Base-by-base conservation (phyloP, 2,888 invertebrate genomes). In the Drosophila ezoana region DNA sequence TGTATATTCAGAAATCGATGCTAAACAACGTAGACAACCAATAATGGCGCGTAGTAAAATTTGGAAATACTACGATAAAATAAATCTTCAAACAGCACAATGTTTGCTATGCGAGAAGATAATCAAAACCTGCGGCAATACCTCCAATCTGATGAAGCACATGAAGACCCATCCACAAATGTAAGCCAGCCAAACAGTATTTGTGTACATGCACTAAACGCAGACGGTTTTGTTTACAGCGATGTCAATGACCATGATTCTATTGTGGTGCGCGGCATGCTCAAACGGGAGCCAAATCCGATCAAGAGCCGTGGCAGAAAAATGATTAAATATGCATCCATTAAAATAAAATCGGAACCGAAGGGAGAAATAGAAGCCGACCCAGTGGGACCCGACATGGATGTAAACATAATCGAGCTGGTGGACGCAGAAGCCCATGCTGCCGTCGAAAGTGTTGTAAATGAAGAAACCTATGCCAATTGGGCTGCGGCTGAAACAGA, bases 1-100 rank as follows among this genome's bases (percentile, higher is more conserved):
- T 33, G 40, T 18, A 18, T 38, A 43, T 64, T 57, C 11, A 1
- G 48, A 60, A 70, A 64, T 70, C 74, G 76, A 76, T 72, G 76
- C 76, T 38, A 62, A 58, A 56, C n/a, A 52, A 53, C 45, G 20
- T 47, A 72, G 52, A 60, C 48, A 63, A 57, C 37, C 56, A 65
- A 73, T 59, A 79, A 81, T 81, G 81, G 79, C 79, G 72, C 81
- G 81, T 52, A 79, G 79, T 47, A 79, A 79, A 76, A 78, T 79
- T 76, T 79, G 79, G 79, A 79, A 81, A 53, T 79, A 69, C 48
- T 79, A 81, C 45, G 79, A 79, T 43, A 79, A 79, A 48, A 35
- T 79, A 43, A 47, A 76, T 60, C 59, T 72, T n/a, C 78, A 69
- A 10, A 76, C 78, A 8, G 79, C 79, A 44, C 79, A 72, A 76